phyloP scores from a whole-genome alignment of 2,888 invertebrate species.

The Stenurella melanura region DNA sequence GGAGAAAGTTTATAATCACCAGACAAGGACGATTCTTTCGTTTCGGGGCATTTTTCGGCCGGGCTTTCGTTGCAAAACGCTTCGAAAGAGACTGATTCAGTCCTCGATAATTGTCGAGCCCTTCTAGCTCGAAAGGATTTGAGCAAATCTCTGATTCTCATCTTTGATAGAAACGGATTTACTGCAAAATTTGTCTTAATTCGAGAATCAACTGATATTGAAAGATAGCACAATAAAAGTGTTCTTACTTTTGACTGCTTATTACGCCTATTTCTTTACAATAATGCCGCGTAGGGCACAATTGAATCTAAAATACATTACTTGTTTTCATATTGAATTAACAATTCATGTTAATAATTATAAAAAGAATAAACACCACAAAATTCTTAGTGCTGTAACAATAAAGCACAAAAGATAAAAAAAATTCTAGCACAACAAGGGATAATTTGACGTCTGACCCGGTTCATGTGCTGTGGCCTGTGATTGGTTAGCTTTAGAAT shows the following conservation, averaged over 20 bases:
- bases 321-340: background rate
- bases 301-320: background rate
- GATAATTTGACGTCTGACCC: too few species aligned
- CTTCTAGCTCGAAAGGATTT: slow-evolving; percentile 65
- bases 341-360: background rate
- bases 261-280: background rate
- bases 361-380: background rate
- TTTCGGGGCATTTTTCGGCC: slow-evolving; percentile 70
- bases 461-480: too few species aligned
- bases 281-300: background rate
- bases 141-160: slow-evolving; percentile 67
- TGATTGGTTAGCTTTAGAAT: too few species aligned
- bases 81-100: slow-evolving; percentile 76
- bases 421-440: too few species aligned
- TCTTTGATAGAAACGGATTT: slow-evolving; percentile 23
- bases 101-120: slow-evolving; percentile 62
- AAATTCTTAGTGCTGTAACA: too few species aligned
- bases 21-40: slow-evolving; percentile 76
- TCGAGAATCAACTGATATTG: too few species aligned
- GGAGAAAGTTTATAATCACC: slow-evolving; percentile 71
- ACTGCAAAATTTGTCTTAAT: background rate
- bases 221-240: background rate
- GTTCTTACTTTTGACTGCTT: too few species aligned
- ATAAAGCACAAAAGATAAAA: too few species aligned
- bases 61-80: slow-evolving; percentile 77